Evolutionary conservation across 2,113 vertebrate genomes (phyloP), one percentile per base, ranked within the genome.

Genomic region (Motacilla alba): DNA sequence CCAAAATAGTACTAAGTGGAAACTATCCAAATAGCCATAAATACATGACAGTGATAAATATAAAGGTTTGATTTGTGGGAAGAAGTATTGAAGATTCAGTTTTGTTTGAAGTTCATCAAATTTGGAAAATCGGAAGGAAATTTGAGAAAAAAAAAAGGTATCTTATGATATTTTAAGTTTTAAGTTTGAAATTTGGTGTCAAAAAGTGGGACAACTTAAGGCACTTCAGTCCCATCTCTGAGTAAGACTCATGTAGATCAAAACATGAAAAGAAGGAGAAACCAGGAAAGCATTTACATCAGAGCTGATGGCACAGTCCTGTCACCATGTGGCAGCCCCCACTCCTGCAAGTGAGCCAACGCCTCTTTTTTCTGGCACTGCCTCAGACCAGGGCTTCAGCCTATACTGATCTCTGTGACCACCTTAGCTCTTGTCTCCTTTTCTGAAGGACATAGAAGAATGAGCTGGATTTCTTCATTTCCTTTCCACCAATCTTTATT

Each of bases 121-220:
- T 66, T 52, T 83, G 35, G 17, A 90, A 81, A 69, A 76, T 30
- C 11, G 53, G 30, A 67, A 70, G 31, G 24, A 90, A 66, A 26
- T 62, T 20, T 43, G 5, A 8, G 15, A 3, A 4, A 2, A 21
- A 33, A 58, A 14, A 30, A 56, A 1, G 1, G 6, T 15, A 15
- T 35, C 28, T 46, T 33, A 4, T 50, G 24, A 91, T 92, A 53
- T 80, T n/a, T 47, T 7, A 75, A 86, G 43, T 60, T 31, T 55
- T 15, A 73, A 83, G 31, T 78, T 47, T 53, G 28, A 76, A 85
- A 52, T 41, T 31, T 28, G 11, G 7, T 67, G 28, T 58, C 41
- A 44, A 68, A 52, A 78, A 72, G 28, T 10, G 7, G 22, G 41
- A 64, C 20, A n/a, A 5, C 20, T 81, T 59, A 41, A 77, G 53